These are phyloP conservation scores for Scaptomyza pallida DNA, from an alignment of 1,140 invertebrate species.

Conservation along the genomic window DNA sequence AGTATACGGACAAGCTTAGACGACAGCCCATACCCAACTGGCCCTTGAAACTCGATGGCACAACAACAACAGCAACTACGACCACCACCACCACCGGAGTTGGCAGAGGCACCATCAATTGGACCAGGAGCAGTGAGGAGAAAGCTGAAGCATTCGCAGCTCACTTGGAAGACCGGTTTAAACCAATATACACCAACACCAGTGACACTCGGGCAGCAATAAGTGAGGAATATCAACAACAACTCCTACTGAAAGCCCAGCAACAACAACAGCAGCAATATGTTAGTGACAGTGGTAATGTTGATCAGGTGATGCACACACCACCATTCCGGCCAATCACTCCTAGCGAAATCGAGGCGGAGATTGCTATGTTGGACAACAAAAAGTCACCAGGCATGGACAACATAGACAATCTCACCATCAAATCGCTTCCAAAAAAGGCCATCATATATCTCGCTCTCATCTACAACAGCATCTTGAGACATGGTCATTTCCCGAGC, in stretches of 20 bases:
- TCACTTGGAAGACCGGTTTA: constrained; percentile 2
- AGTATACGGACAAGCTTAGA: constrained; percentile 1
- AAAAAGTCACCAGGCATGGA: constrained; percentile 16
- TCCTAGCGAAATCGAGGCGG: not conserved
- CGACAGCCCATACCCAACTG: constrained; percentile 16
- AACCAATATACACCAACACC: not conserved
- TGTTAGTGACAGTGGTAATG: too few relatives aligned
- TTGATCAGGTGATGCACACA: too few relatives aligned
- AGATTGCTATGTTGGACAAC: not conserved
- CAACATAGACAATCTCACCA: not conserved
- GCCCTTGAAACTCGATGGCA: not conserved
- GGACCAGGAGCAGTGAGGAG: constrained; percentile 4
- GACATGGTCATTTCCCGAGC: not conserved
- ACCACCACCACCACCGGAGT: not conserved
- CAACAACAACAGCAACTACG: too few relatives aligned
- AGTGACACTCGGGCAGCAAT: not conserved
- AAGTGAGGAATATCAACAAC: not conserved
- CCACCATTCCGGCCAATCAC: not conserved
- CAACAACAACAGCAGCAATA: too few relatives aligned
- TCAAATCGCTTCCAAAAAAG: constrained; percentile 2
- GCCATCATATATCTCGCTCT: not conserved
- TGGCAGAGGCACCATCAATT: not conserved
- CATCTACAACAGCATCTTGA: constrained; percentile 8
- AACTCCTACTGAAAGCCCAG: too few relatives aligned
- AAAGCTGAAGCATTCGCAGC: constrained; percentile 4